Conservation (phyloP, 2,888 invertebrate species). For the Margaritifera margaritifera region DNA sequence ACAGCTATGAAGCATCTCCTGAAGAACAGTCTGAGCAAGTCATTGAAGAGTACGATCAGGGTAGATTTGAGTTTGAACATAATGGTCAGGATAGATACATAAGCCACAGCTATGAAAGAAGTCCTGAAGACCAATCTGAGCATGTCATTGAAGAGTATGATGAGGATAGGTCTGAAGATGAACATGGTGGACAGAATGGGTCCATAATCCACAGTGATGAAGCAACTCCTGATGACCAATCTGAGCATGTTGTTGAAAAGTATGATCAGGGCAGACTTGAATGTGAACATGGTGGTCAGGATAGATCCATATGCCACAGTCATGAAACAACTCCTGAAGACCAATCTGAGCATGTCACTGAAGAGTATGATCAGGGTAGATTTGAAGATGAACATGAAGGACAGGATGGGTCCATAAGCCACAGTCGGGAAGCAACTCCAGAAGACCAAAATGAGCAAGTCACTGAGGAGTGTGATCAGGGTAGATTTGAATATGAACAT, state of each 20-base stretch:
- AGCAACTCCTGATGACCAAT: constrained; percentile 22
- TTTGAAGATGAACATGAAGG: constrained; percentile 28
- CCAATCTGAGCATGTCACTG: constrained; percentile 29
- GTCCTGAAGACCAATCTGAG: constrained; percentile 20
- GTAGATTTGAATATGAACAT: constrained; percentile 31
- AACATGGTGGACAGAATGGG: constrained; percentile 22
- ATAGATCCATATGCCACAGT: constrained; percentile 29
- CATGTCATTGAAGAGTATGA: constrained; percentile 53
- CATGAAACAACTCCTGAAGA: constrained; percentile 29
- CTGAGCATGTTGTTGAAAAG: constrained; percentile 43
- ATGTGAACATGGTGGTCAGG: constrained; percentile 25
- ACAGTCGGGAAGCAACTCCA: constrained; percentile 29
- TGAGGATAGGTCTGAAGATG: constrained; percentile 31
- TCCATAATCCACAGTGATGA: constrained; percentile 34
- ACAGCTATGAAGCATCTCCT: constrained; percentile 1
- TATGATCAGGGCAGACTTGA: constrained; percentile 45
- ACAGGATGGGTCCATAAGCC: constrained; percentile 26
- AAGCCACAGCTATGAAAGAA: constrained; percentile 28
- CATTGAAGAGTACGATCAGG: constrained; percentile 1
- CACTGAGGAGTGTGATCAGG: constrained; percentile 53
- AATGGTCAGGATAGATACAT: constrained; percentile 24
- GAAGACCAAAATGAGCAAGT: constrained; percentile 26
- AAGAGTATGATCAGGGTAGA: constrained; percentile 52
- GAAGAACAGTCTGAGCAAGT: constrained; percentile 6
- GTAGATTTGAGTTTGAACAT: constrained; percentile 1